phyloP scores from a whole-genome alignment of 2,797 vertebrate species.

The Rhyacichthys aspro region DNA sequence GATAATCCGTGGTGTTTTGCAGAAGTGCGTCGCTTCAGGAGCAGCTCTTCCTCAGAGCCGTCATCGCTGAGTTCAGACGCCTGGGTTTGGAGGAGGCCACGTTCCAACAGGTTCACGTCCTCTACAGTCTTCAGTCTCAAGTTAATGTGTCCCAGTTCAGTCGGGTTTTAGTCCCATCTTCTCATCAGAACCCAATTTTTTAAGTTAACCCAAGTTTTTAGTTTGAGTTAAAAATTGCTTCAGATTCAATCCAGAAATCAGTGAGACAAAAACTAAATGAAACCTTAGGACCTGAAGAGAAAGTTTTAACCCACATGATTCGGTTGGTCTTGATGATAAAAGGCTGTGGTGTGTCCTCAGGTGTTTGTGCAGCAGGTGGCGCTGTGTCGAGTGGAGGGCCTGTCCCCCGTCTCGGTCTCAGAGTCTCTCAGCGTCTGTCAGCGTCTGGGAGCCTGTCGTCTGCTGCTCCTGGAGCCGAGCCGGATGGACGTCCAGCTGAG shows the following conservation, averaged over 20 bases:
- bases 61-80: constrained; percentile 89
- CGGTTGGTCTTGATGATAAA: too few species aligned
- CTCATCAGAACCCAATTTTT: too few species aligned
- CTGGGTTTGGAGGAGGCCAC: constrained; percentile 94
- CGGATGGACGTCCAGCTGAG: constrained; percentile 86
- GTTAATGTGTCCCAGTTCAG: too few species aligned
- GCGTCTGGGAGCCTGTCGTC: constrained; percentile 86
- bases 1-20: not conserved
- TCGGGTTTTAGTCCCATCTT: too few species aligned
- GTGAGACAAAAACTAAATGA: too few species aligned
- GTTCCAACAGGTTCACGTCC: constrained; percentile 87
- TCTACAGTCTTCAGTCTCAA: too few species aligned
- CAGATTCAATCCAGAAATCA: too few species aligned
- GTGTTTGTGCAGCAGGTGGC: constrained; percentile 89
- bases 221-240: too few species aligned
- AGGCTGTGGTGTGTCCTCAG: constrained; percentile 65
- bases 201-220: too few species aligned
- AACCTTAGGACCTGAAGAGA: too few species aligned
- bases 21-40: constrained; percentile 90
- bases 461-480: constrained; percentile 89
- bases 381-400: constrained; percentile 89
- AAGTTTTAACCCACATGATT: too few species aligned
- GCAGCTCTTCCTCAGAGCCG: constrained; percentile 88
- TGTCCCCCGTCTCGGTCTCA: constrained; percentile 83
- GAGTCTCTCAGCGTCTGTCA: constrained; percentile 86